Evolutionary conservation across 2,888 invertebrate genomes (phyloP).

Genomic region (Cetonia aurata): DNA sequence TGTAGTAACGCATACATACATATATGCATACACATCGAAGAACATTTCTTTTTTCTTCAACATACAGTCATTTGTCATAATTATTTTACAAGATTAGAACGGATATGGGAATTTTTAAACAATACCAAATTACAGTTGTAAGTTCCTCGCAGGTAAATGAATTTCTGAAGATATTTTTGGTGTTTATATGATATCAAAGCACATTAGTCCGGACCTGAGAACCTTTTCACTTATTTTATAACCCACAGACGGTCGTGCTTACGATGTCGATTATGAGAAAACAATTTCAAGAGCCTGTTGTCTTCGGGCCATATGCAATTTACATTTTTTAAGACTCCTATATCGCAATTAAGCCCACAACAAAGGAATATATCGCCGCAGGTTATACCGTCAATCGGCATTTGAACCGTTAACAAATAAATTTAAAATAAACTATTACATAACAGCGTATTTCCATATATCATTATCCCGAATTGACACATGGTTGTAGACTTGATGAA

Average conservation of each 20-base stretch:
- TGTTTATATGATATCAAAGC: too few relatives aligned
- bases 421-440: conserved; percentile 44
- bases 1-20: conserved; percentile 24
- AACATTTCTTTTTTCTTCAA: conserved; percentile 32
- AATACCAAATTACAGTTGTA: background rate
- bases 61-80: conserved; percentile 30
- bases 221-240: conserved; percentile 29
- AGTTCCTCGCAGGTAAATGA: too few relatives aligned
- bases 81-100: background rate
- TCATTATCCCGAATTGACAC: conserved; percentile 44
- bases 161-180: too few relatives aligned
- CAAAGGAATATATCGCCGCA: conserved; percentile 26
- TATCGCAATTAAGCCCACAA: conserved; percentile 39
- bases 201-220: conserved; percentile 14
- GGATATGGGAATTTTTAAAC: background rate
- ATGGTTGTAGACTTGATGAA: conserved; percentile 11
- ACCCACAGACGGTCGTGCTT: conserved; percentile 21
- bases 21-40: background rate
- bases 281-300: conserved; percentile 35
- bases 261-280: conserved; percentile 38
- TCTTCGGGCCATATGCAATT: conserved; percentile 34
- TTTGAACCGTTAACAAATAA: conserved; percentile 43
- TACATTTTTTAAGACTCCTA: conserved; percentile 37
- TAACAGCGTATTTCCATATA: conserved; percentile 40
- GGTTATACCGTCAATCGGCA: conserved; percentile 30